Evolutionary conservation across 2,888 invertebrate species (phyloP), one percentile per base, ranked within the genome.

Genomic region (Spodoptera littoralis): DNA sequence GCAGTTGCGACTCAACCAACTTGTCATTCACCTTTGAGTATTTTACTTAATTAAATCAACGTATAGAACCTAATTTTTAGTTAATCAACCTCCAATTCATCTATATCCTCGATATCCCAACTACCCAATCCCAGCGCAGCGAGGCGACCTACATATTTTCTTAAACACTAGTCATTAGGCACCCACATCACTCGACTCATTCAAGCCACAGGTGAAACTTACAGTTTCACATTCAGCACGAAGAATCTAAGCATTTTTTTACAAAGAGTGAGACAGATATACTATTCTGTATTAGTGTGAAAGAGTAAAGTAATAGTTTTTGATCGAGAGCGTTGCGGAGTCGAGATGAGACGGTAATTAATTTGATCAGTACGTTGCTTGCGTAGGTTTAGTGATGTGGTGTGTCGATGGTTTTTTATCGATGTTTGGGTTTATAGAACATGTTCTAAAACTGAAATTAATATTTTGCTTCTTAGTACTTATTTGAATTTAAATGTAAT

Each of bases 281-380:
- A 74, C 62, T 60, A 62, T 67, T 67, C 60, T 65, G 63, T 60
- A 58, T 61, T 56, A 60, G 82, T 61, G 73, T 70, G 76, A 87
- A 77, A 82, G 86, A 87, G 85, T 85, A 70, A 76, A 79, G 76
- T 71, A 74, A 70, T 73, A 76, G 84, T 88, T 87, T 89, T 91
- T 88, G 83, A 85, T 86, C 76, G 83, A 84, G 87, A 88, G 85
- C 86, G 84, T 86, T 84, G 87, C 83, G 79, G 78, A 79, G 83
- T 84, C 83, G 88, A 92, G 91, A 91, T 92, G 91, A 91, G 90
- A 88, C 87, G 85, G 90, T 93, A 93, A 94, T 93, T 93, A 93
- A 94, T 92, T 93, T 92, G 92, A 93, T 93, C 92, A 92, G 90
- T 91, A 90, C 88, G 87, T 88, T 88, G 83, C 82, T 81, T 87